A percentile compares a stretch with the other conserved stretches of the same genome.
phyloP scores from a whole-genome alignment of 1,140 invertebrate species.

The Eumaeus atala region DNA sequence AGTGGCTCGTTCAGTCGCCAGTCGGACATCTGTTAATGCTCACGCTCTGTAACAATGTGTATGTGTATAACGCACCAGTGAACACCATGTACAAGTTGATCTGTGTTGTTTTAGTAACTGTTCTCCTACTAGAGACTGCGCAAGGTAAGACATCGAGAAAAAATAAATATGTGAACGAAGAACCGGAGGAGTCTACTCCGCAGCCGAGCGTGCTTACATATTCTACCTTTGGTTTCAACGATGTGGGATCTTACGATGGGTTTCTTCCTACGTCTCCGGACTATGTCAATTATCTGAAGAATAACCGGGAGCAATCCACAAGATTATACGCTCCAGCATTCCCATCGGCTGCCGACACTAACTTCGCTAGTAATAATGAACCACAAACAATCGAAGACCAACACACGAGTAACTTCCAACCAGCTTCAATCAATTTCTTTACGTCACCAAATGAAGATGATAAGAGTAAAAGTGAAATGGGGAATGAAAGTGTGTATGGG shows the following conservation, averaged over 20 bases:
- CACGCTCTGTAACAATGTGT: conserved; percentile 51
- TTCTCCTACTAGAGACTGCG: conserved; percentile 29
- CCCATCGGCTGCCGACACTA: conserved; percentile 46
- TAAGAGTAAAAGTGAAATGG: conserved; percentile 23
- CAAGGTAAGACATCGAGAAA: conserved; percentile 42
- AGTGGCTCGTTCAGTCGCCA: conserved; percentile 41
- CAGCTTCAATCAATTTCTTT: conserved; percentile 36
- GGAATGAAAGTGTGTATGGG: conserved; percentile 19
- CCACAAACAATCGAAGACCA: conserved; percentile 28
- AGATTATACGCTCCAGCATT: conserved; percentile 59
- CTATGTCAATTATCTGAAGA: conserved; percentile 41
- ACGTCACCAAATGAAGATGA: conserved; percentile 35
- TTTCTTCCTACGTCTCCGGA: conserved; percentile 60
- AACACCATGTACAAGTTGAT: conserved; percentile 51
- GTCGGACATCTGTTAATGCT: conserved; percentile 36
- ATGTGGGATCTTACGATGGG: conserved; percentile 53
- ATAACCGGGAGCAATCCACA: conserved; percentile 40
- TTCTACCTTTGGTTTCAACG: conserved; percentile 61
- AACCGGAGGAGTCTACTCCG: conserved; percentile 39
- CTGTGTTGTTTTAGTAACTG: conserved; percentile 35
- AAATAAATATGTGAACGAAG: conserved; percentile 37
- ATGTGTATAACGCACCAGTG: conserved; percentile 32
- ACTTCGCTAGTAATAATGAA: conserved; percentile 37
- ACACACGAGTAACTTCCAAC: conserved; percentile 35
- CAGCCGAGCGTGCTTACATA: conserved; percentile 58